Conservation (phyloP, 2,797 vertebrate species). For the Phoebastria nigripes region DNA sequence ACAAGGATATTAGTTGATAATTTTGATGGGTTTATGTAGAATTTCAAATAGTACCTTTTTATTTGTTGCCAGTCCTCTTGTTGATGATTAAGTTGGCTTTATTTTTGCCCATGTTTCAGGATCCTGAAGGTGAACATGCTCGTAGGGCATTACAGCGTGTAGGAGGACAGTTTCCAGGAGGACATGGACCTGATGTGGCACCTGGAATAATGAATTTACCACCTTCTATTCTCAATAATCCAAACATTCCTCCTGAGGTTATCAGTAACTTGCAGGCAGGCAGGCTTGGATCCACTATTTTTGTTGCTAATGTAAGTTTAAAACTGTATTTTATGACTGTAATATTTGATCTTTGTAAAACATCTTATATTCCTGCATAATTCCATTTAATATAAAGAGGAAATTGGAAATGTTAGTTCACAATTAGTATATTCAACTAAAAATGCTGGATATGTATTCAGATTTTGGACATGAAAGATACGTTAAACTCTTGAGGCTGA, state of each 20-base stretch:
- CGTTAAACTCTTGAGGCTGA: neutral
- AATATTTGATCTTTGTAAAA: neutral
- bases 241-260: constrained; percentile 94
- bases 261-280: constrained; percentile 92
- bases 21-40: constrained; percentile 49
- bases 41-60: constrained; percentile 10
- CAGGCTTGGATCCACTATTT: constrained; percentile 91
- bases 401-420: neutral
- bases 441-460: neutral
- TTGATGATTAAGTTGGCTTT: constrained; percentile 7
- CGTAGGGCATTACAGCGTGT: constrained; percentile 89
- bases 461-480: neutral
- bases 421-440: neutral
- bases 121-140: constrained; percentile 95
- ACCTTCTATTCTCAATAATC: constrained; percentile 94
- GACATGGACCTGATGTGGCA: constrained; percentile 85
- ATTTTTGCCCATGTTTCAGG: constrained; percentile 75
- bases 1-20: constrained; percentile 28
- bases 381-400: neutral
- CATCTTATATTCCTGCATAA: neutral
- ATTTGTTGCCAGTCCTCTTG: neutral
- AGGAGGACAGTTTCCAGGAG: constrained; percentile 84
- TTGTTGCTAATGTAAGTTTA: constrained; percentile 94
- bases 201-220: constrained; percentile 89
- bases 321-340: constrained; percentile 12